phyloP scores from a whole-genome alignment of 2,113 vertebrate genomes.

The Eclectus roratus region DNA sequence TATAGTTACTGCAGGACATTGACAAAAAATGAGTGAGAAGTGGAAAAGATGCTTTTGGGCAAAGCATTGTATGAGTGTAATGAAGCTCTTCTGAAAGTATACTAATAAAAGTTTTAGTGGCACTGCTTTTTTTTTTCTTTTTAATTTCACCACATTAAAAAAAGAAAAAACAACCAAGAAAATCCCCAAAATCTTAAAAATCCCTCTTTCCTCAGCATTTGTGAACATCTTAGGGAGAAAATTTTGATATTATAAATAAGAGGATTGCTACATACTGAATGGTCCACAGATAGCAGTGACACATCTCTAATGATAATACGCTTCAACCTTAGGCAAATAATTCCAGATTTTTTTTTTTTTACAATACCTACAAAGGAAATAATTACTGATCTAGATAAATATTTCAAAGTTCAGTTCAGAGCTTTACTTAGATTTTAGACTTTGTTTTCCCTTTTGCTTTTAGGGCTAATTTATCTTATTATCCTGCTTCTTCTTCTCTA shows the following conservation, averaged over 20 bases:
- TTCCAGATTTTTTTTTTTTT: background rate
- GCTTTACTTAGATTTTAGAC: background rate
- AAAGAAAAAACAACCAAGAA: background rate
- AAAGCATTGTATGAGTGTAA: background rate
- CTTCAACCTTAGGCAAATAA: background rate
- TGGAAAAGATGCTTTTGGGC: background rate
- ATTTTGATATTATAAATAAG: background rate
- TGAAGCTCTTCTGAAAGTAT: background rate
- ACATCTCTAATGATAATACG: background rate
- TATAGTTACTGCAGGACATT: background rate
- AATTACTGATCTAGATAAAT: background rate
- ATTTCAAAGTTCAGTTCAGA: background rate
- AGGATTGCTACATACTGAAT: background rate
- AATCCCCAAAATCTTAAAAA: background rate
- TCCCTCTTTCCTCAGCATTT: background rate
- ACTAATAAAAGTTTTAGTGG: background rate
- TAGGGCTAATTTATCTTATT: background rate
- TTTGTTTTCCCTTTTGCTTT: background rate
- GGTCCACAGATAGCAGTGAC: background rate
- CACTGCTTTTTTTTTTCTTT: background rate
- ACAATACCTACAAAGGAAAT: background rate
- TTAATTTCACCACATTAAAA: background rate
- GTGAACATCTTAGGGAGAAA: background rate
- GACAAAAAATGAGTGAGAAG: background rate
- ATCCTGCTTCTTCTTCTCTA: background rate